Evolutionary conservation across 2,113 vertebrate genomes (phyloP).

Genomic region (Hippocampus guttulatus): DNA sequence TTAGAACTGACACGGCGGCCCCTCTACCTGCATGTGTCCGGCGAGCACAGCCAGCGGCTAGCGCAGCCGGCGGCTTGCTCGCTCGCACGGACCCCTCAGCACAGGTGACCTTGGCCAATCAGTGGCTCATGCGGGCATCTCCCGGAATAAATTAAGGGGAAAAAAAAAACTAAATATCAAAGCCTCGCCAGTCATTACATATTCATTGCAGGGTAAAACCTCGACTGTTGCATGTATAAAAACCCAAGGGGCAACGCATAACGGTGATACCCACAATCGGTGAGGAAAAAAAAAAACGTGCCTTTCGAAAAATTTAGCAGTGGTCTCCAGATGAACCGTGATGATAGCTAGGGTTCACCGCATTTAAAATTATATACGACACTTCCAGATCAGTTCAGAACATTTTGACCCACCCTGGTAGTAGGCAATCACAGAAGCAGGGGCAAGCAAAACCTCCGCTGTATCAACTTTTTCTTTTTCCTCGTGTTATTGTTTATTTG

Average conservation of each 20-base stretch:
- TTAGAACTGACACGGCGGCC: conserved; percentile 82
- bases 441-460: background rate
- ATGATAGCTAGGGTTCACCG: no score
- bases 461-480: conserved; percentile 56
- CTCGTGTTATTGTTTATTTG: conserved; percentile 63
- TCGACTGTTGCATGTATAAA: background rate
- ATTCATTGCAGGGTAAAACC: background rate
- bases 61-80: conserved; percentile 5
- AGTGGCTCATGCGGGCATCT: conserved; percentile 77
- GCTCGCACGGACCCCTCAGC: conserved; percentile 65
- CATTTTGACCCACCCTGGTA: conserved; percentile 17
- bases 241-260: background rate
- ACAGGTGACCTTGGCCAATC: conserved; percentile 90
- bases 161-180: conserved; percentile 43
- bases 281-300: no score
- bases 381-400: conserved; percentile 70
- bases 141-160: conserved; percentile 68
- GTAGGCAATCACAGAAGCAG: background rate
- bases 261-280: no score
- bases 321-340: no score
- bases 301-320: no score
- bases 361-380: conserved; percentile 49
- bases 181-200: background rate
- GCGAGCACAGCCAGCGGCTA: conserved; percentile 56
- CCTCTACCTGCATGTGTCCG: conserved; percentile 81